Conservation (phyloP, 2,113 vertebrate genomes). For the Castor canadensis region DNA sequence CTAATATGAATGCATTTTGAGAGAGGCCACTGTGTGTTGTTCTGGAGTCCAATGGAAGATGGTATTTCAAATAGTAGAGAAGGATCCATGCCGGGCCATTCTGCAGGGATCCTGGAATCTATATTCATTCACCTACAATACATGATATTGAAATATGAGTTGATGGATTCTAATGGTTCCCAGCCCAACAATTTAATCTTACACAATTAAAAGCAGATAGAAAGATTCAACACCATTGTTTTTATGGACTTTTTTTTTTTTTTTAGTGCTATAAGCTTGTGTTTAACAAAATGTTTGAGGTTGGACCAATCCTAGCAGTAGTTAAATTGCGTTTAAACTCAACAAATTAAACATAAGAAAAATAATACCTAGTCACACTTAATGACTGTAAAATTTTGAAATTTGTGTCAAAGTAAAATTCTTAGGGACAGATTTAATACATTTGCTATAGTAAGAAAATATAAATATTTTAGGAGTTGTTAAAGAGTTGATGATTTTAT, state of each 20-base stretch:
- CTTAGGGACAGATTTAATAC: background rate
- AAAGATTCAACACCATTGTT: background rate
- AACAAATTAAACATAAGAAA: background rate
- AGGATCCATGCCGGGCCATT: background rate
- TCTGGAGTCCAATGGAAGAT: background rate
- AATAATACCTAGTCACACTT: background rate
- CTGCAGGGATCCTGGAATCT: background rate
- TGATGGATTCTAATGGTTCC: background rate
- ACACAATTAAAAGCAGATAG: too few relatives aligned
- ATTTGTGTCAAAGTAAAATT: background rate
- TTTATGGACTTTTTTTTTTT: background rate
- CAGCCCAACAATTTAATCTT: too few relatives aligned
- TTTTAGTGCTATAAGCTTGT: background rate
- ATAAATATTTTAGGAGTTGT: constrained; percentile 18
- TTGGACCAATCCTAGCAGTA: background rate
- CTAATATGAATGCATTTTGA: background rate
- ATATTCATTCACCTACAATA: background rate
- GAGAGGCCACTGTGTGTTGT: background rate
- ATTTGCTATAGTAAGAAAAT: background rate
- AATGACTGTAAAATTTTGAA: background rate
- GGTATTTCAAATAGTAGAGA: background rate
- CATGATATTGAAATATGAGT: fast-evolving
- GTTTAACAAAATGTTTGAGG: background rate
- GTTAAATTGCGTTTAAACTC: background rate
- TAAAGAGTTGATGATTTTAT: constrained; percentile 13